Percentiles rank a stretch among this genome's conserved stretches.
These are phyloP conservation scores for Eristalis arbustorum DNA, from an alignment of 2,888 invertebrate genomes.

Conservation along the genomic window DNA sequence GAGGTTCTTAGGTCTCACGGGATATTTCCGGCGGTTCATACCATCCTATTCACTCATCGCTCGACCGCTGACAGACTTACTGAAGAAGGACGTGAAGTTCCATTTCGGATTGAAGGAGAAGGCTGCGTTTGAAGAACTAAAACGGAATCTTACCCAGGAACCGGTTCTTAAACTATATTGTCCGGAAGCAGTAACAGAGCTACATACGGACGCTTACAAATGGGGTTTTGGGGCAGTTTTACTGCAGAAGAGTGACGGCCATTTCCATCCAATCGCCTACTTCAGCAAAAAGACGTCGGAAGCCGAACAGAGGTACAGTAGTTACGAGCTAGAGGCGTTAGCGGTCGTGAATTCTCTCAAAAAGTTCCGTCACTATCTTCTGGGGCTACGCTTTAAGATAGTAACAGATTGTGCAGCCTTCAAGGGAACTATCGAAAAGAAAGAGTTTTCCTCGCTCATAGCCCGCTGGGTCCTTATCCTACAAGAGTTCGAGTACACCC, in stretches of 20 bases:
- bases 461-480: too few relatives aligned
- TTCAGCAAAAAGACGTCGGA: too few relatives aligned
- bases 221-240: slow-evolving; percentile 11
- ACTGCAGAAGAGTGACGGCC: not conserved
- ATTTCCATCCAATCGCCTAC: too few relatives aligned
- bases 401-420: slow-evolving; percentile 56
- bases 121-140: slow-evolving; percentile 12
- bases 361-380: slow-evolving; percentile 43
- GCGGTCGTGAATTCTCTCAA: slow-evolving; percentile 26
- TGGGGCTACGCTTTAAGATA: too few relatives aligned
- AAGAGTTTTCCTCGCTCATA: too few relatives aligned
- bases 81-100: slow-evolving; percentile 3
- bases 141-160: not conserved
- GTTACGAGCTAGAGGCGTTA: slow-evolving; percentile 39
- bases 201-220: slow-evolving; percentile 11
- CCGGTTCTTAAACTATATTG: not conserved
- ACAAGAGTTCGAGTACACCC: too few relatives aligned
- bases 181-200: not conserved
- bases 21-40: not conserved
- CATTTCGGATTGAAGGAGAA: not conserved
- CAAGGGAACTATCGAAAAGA: too few relatives aligned
- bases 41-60: slow-evolving; percentile 7
- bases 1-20: not conserved
- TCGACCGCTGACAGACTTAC: not conserved
- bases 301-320: slow-evolving; percentile 12